Conservation (phyloP, 2,888 invertebrate genomes). For the Drosophila demipolita region DNA sequence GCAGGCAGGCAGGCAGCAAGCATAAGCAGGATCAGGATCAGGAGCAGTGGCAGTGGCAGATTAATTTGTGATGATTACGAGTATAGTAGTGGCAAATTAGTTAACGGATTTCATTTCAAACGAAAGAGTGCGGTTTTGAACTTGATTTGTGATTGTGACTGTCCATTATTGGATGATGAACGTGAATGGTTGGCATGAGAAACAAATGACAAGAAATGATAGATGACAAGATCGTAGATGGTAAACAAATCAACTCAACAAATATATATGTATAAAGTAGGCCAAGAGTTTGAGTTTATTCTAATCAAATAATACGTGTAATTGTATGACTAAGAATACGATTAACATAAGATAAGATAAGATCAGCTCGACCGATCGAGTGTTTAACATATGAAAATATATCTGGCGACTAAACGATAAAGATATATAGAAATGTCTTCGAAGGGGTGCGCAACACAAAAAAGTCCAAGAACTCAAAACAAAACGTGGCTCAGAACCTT, state of each 20-base stretch:
- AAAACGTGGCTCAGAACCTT: constrained; percentile 80
- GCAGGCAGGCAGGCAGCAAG: constrained; percentile 5
- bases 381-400: constrained; percentile 67
- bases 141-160: constrained; percentile 67
- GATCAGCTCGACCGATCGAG: constrained; percentile 32
- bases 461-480: constrained; percentile 28
- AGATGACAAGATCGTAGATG: constrained; percentile 31
- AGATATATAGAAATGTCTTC: constrained; percentile 77
- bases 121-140: constrained; percentile 76
- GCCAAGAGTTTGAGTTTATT: constrained; percentile 61
- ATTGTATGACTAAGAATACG: constrained; percentile 54
- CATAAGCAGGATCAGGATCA: constrained; percentile 8
- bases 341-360: constrained; percentile 67
- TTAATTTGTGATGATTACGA: constrained; percentile 32
- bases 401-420: constrained; percentile 64
- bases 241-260: constrained; percentile 16
- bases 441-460: constrained; percentile 66
- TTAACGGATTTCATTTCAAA: constrained; percentile 69
- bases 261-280: constrained; percentile 33
- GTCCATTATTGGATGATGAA: constrained; percentile 54
- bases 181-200: constrained; percentile 50
- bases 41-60: constrained; percentile 2
- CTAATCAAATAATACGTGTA: constrained; percentile 61
- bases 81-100: constrained; percentile 47
- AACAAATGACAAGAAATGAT: constrained; percentile 51